Percentiles rank a stretch among this genome's conserved stretches.
Conservation (phyloP, 1,140 invertebrate species). For the Micrasema minimum region DNA sequence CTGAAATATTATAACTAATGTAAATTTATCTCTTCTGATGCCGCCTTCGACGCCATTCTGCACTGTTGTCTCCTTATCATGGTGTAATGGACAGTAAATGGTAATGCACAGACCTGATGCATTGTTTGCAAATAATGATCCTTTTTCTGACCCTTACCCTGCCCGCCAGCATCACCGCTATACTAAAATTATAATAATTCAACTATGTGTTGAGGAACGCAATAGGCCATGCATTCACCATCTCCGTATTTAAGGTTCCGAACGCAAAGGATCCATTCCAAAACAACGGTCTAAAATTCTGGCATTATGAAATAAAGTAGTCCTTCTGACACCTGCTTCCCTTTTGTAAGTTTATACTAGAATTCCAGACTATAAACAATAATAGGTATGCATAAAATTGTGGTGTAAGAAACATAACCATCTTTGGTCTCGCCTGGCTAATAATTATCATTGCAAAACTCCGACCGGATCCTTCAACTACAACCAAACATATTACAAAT, state of each 20-base stretch:
- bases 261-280: no score
- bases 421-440: conserved; percentile 13
- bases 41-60: no score
- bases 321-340: no score
- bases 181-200: conserved; percentile 27
- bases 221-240: conserved; percentile 13
- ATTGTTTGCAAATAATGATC: conserved; percentile 24
- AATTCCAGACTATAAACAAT: no score
- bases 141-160: neutral
- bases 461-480: conserved; percentile 1
- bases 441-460: neutral
- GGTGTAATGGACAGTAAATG: neutral
- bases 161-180: conserved; percentile 6
- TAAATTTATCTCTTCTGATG: no score
- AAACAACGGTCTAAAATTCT: no score
- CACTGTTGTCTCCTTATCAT: neutral
- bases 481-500: no score
- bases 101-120: conserved; percentile 1
- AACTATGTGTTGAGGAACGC: conserved; percentile 20
- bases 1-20: no score
- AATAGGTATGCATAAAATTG: neutral
- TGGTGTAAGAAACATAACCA: neutral
- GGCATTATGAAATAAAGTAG: no score
- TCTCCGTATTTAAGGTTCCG: no score
- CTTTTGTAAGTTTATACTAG: no score